Conservation (phyloP, 2,888 invertebrate genomes). For the Macaria notata region DNA sequence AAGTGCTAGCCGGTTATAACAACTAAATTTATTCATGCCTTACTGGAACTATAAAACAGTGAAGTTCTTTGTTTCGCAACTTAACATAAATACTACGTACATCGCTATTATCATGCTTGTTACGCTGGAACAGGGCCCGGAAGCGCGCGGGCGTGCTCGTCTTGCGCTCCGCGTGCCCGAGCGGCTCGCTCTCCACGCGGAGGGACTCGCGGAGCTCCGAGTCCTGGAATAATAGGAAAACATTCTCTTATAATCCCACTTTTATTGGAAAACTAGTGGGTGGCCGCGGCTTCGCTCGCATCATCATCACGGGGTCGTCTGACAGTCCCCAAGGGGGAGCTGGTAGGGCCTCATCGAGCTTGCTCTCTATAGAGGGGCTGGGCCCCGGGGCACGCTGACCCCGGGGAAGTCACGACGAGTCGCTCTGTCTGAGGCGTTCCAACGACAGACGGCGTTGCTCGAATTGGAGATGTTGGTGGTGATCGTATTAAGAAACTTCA, state of each 20-base stretch:
- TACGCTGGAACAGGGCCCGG: slow-evolving; percentile 81
- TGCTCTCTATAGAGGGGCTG: not conserved
- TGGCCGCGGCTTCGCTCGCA: not conserved
- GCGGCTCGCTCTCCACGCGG: slow-evolving; percentile 74
- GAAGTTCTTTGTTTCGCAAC: no score
- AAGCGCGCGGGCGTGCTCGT: slow-evolving; percentile 85
- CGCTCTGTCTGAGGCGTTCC: no score
- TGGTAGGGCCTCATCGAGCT: not conserved
- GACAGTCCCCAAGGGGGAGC: not conserved
- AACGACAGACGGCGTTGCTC: no score
- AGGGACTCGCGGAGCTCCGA: slow-evolving; percentile 81
- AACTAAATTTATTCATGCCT: no score
- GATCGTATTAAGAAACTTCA: not conserved
- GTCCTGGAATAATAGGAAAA: slow-evolving; percentile 61
- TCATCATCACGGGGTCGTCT: not conserved
- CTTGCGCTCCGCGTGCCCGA: slow-evolving; percentile 62
- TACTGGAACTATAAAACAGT: no score
- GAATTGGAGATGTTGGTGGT: not conserved
- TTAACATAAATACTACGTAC: no score
- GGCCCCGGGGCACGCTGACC: no score
- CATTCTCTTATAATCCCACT: not conserved
- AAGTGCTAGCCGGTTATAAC: no score
- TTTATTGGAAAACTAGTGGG: not conserved
- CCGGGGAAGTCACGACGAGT: no score
- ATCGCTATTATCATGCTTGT: slow-evolving; percentile 70